Evolutionary conservation across 1,140 invertebrate genomes (phyloP), one percentile per base, ranked within the genome.

Genomic region (Drosophila kikkawai): DNA sequence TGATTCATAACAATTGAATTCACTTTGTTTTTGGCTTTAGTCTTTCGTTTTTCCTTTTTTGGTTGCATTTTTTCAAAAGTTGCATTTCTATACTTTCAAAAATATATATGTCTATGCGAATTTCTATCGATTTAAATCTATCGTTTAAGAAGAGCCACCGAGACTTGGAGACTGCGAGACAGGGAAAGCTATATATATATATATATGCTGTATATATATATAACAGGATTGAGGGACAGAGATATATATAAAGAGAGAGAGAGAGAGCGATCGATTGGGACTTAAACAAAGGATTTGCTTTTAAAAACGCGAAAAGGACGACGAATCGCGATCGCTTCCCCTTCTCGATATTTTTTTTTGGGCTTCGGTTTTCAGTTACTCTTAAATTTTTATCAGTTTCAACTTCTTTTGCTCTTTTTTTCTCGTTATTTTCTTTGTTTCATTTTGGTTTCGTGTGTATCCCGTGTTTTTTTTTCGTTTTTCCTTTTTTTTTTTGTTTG

Each of bases 371-470:
- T 55, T 39, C 44, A 75, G 61, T 79, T 75, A 76, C 66, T 69
- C 70, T 82, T 88, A 90, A 90, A 81, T 76, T 73, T 86, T 81
- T 85, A 85, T 90, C 81, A 85, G 82, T 86, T 88, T 83, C 77
- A 84, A 79, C 65, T 81, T 78, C 48, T 68, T 85, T 79, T 85
- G 51, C 75, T 82, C 69, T 86, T 78, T 85, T 82, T 86, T 75
- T 75, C 37, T 75, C 50, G 37, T 65, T 55, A 45, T 75, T 82
- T 69, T 67, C 41, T 70, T 76, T 19, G 39, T 75, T 82, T 67
- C 57, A 8, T 64, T 61, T 22, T 70, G 67, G 42, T 69, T 64
- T 80, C 34, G 34, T 82, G 66, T 53, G 45, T 75, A 53, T 60
- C 37, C 47, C 29, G 61, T 51, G 36, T 51, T 55, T n/a, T 48